These are phyloP conservation scores for Caerostris extrusa DNA, from an alignment of 1,140 invertebrate species.

Conservation along the genomic window DNA sequence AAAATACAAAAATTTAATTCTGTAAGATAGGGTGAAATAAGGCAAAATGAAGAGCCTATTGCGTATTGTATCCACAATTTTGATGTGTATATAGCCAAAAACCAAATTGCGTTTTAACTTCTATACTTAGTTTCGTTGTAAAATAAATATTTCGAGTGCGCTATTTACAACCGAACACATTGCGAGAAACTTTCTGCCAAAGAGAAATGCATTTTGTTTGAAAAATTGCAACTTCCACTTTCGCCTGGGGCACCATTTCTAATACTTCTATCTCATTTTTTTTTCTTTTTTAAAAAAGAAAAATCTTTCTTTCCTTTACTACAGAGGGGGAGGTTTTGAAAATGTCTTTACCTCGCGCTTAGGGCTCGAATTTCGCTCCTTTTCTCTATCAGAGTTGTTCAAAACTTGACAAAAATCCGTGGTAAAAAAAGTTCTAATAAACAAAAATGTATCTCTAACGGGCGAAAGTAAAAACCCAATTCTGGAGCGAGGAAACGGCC, in stretches of 20 bases:
- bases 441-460: slow-evolving; percentile 47
- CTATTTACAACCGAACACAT: slow-evolving; percentile 28
- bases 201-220: background rate
- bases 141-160: background rate
- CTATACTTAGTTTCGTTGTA: background rate
- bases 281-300: background rate
- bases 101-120: background rate
- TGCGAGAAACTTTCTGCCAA: background rate
- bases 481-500: slow-evolving; percentile 7
- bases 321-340: background rate
- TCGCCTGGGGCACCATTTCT: background rate
- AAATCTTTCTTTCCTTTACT: background rate
- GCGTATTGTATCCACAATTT: too few species aligned
- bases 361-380: slow-evolving; percentile 25
- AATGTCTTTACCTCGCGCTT: background rate
- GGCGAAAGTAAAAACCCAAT: slow-evolving; percentile 49
- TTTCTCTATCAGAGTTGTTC: background rate
- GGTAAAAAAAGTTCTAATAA: too few species aligned
- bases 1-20: too few species aligned
- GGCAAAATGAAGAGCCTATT: too few species aligned
- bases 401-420: slow-evolving; percentile 35
- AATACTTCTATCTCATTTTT: background rate
- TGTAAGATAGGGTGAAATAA: too few species aligned
- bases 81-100: background rate
- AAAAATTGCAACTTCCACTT: background rate